Conservation (phyloP, 53 echinoderm and acorn worm genomes). For the Paracentrotus lividus region DNA sequence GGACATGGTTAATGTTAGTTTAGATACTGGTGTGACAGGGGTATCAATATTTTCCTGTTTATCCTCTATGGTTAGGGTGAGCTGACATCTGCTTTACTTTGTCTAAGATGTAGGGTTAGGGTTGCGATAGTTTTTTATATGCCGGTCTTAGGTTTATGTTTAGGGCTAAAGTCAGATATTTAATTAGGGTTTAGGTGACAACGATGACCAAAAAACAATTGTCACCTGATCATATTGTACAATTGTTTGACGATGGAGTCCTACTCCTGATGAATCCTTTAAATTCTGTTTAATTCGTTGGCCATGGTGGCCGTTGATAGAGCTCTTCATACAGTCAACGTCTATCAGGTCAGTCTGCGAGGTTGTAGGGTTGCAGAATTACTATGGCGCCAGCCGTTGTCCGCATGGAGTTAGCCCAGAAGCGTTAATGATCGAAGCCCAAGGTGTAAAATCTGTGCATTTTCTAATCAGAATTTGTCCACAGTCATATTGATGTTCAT, state of each 20-base stretch:
- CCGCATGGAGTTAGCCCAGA: neutral
- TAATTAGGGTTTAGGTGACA: no score
- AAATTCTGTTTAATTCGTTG: conserved; percentile 14
- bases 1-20: no score
- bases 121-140: no score
- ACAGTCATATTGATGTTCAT: neutral
- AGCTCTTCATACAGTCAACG: neutral
- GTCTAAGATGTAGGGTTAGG: no score
- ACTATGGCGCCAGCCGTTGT: conserved; percentile 22
- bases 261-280: neutral
- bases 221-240: no score
- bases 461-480: neutral
- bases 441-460: neutral
- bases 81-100: no score
- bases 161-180: no score
- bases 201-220: no score
- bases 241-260: neutral
- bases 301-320: conserved; percentile 6
- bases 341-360: no score
- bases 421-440: neutral
- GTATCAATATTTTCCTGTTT: neutral
- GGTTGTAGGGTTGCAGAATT: neutral
- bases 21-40: no score
- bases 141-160: no score
- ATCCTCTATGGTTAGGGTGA: neutral